Percentiles rank a stretch among this genome's conserved stretches.
Evolutionary conservation across 2,113 vertebrate genomes (phyloP).

Genomic region (Isichthys henryi): DNA sequence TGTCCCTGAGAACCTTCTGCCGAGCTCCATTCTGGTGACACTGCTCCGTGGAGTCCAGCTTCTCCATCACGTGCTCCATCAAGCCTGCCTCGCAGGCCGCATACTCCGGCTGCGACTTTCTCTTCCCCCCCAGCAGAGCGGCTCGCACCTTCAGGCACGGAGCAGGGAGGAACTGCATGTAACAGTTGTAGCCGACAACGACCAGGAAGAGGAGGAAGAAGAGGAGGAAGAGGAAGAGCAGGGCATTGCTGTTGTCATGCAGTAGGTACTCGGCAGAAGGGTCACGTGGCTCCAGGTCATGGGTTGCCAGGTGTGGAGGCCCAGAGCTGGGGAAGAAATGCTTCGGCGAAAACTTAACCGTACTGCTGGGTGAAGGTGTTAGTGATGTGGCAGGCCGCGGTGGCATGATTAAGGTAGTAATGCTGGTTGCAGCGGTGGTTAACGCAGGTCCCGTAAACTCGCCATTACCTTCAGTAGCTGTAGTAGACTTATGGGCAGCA

Average conservation of each 20-base stretch:
- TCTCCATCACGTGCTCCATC: slow-evolving; percentile 73
- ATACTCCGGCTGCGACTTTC: slow-evolving; percentile 70
- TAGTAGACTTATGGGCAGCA: slow-evolving; percentile 22
- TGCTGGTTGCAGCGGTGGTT: slow-evolving; percentile 44
- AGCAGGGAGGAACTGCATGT: slow-evolving; percentile 84
- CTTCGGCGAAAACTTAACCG: slow-evolving; percentile 40
- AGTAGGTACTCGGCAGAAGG: slow-evolving; percentile 71
- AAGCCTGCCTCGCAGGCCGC: slow-evolving; percentile 76
- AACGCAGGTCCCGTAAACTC: slow-evolving; percentile 48
- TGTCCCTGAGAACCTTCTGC: slow-evolving; percentile 71
- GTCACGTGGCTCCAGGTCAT: slow-evolving; percentile 62
- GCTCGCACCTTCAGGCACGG: slow-evolving; percentile 81
- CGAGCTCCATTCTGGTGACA: slow-evolving; percentile 67
- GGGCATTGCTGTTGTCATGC: slow-evolving; percentile 71
- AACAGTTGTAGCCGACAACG: slow-evolving; percentile 84
- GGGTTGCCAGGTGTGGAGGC: slow-evolving; percentile 48
- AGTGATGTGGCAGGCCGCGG: slow-evolving; percentile 57
- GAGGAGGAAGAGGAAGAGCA: slow-evolving; percentile 83
- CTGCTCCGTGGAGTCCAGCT: slow-evolving; percentile 56
- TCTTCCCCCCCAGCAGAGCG: slow-evolving; percentile 69
- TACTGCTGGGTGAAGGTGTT: slow-evolving; percentile 51
- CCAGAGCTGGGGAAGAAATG: slow-evolving; percentile 50
- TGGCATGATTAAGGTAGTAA: slow-evolving; percentile 45
- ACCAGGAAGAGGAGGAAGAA: slow-evolving; percentile 80
- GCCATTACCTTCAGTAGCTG: slow-evolving; percentile 60